These are phyloP conservation scores for Tenodera sinensis DNA, from an alignment of 2,888 invertebrate species.

Conservation along the genomic window DNA sequence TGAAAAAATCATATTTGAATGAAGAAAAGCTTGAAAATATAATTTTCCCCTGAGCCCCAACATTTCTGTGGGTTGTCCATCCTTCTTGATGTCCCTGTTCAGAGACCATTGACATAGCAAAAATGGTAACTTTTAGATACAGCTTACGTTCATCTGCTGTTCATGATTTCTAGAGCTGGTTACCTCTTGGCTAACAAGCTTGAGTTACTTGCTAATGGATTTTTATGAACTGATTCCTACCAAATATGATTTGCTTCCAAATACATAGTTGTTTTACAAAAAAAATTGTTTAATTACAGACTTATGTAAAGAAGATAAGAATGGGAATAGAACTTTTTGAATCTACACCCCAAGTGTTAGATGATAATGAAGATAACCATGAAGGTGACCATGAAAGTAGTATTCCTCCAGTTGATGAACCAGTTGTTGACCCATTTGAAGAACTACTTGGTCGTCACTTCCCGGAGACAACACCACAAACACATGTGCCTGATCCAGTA, in stretches of 20 bases:
- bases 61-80: too few species aligned
- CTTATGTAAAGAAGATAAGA: constrained; percentile 62
- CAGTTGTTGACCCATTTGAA: constrained; percentile 61
- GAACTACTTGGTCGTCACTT: constrained; percentile 45
- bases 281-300: constrained; percentile 45
- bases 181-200: too few species aligned
- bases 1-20: too few species aligned
- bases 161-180: too few species aligned
- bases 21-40: too few species aligned
- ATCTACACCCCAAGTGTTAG: constrained; percentile 38
- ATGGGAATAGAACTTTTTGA: constrained; percentile 56
- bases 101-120: too few species aligned
- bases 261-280: neutral
- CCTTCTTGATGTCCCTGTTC: too few species aligned
- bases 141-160: too few species aligned
- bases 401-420: constrained; percentile 38
- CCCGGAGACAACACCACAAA: neutral
- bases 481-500: neutral
- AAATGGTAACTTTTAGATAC: too few species aligned
- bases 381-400: neutral
- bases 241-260: neutral
- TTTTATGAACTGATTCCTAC: too few species aligned
- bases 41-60: too few species aligned
- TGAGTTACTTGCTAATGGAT: too few species aligned
- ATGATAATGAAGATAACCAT: constrained; percentile 37